Base-by-base conservation (phyloP, 2,797 vertebrate genomes). In the Pagetopsis macropterus region DNA sequence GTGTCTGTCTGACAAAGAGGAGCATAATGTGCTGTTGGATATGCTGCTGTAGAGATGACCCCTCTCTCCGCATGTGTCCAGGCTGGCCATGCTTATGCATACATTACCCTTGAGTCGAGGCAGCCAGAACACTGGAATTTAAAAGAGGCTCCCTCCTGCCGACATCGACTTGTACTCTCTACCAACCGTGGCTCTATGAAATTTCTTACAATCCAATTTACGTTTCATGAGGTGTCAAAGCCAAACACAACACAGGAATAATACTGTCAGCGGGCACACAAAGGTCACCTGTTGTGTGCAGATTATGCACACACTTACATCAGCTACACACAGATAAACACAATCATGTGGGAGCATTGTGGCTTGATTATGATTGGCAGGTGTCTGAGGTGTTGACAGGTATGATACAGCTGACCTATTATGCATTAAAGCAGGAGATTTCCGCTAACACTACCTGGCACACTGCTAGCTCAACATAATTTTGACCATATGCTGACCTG, bases 21-120 rank as follows among this genome's bases (percentile, higher is more conserved):
- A 72, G 69, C 70, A 64, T 86, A 88, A 91, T 87, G 79, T 85
- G 83, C 75, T 71, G 81, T 64, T 76, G 85, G 76, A 80, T 79
- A 78, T 85, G 86, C 81, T 79, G 85, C 78, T 8, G 78, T 78
- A 55, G 87, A 82, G 81, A 84, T 88, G 92, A 92, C 90, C 91
- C 84, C 60, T 70, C 79, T 88, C 87, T 54, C 89, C 76, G 90
- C 88, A 78, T 89, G 87, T 78, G 90, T 92, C 87, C 88, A 70
- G 70, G 60, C 82, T 60, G 86, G 88, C 83, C 92, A 89, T 90
- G 86, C 83, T 69, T 85, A 87, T 82, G 91, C 91, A 91, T 92
- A 85, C 83, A 91, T 93, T 92, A 90, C 89, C 93, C 91, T 92
- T 92, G 91, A 92, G 84, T 84, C 52, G 45, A 83, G 77, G 78